Percentiles rank a stretch among this genome's conserved stretches.
phyloP scores from a whole-genome alignment of 2,888 invertebrate species.

The Sarcophaga carnaria region DNA sequence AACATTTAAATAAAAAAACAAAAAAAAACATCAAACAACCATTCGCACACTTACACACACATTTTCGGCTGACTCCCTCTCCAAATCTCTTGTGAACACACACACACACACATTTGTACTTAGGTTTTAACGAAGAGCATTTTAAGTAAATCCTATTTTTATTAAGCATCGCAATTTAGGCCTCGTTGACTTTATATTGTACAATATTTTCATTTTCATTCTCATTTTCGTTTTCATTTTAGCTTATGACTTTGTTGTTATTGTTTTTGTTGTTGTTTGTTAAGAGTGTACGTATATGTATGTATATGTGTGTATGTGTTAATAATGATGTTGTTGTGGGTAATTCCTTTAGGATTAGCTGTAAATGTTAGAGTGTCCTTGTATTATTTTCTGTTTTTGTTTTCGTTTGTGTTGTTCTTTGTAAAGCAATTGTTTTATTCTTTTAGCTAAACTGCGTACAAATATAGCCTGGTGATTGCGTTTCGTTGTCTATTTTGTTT shows the following conservation, averaged over 20 bases:
- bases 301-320: not conserved
- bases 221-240: constrained; percentile 5
- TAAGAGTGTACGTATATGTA: not conserved
- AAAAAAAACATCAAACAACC: not conserved
- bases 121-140: constrained; percentile 33
- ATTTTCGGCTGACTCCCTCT: not conserved
- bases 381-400: not conserved
- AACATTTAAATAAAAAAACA: constrained; percentile 55
- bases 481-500: constrained; percentile 2
- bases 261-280: not conserved
- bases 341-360: constrained; percentile 66
- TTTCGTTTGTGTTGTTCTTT: constrained; percentile 18
- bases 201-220: constrained; percentile 49
- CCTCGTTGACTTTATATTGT: constrained; percentile 67
- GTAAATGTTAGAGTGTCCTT: constrained; percentile 54
- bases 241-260: not conserved
- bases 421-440: constrained; percentile 42
- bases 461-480: not conserved
- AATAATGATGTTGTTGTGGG: constrained; percentile 16
- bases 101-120: not conserved
- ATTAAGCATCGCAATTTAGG: constrained; percentile 68
- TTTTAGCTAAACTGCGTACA: constrained; percentile 21
- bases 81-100: too few species aligned
- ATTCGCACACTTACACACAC: not conserved
- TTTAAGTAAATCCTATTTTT: constrained; percentile 65